Percentiles rank a stretch among this genome's conserved stretches.
Conservation (phyloP, 2,113 vertebrate genomes). For the Leptobrachium leishanense region DNA sequence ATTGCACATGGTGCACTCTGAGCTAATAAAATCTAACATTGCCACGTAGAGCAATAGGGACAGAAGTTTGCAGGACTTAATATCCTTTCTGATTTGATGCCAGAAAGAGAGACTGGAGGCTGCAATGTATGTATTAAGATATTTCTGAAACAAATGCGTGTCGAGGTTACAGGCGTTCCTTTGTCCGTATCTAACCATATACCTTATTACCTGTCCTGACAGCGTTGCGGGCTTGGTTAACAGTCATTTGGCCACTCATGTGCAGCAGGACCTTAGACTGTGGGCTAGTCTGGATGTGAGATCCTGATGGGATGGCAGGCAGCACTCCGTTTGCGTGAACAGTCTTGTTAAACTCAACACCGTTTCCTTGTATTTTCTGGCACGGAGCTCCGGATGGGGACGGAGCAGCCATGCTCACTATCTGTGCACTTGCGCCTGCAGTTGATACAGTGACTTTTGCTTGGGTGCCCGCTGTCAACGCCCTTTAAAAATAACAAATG, state of each 20-base stretch:
- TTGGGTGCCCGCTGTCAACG: conserved; percentile 77
- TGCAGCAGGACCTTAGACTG: conserved; percentile 90
- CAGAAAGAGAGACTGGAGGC: too few relatives aligned
- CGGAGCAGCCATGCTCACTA: conserved; percentile 80
- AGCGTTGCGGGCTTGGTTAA: conserved; percentile 91
- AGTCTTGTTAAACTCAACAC: conserved; percentile 70
- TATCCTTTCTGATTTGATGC: too few relatives aligned
- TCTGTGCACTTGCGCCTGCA: conserved; percentile 76
- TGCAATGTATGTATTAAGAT: too few relatives aligned
- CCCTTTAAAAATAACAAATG: conserved; percentile 64
- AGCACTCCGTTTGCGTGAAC: conserved; percentile 67
- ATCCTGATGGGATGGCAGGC: conserved; percentile 74
- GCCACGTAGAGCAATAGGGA: too few relatives aligned
- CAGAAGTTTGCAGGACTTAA: too few relatives aligned
- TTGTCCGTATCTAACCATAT: too few relatives aligned
- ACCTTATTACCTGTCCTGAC: conserved; percentile 83
- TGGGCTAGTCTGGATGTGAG: conserved; percentile 83
- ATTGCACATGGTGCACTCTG: too few relatives aligned
- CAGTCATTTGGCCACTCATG: conserved; percentile 90
- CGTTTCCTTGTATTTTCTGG: conserved; percentile 76
- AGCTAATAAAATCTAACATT: too few relatives aligned
- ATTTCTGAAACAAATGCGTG: too few relatives aligned
- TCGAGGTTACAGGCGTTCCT: too few relatives aligned
- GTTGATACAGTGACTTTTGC: conserved; percentile 82
- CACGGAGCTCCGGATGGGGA: conserved; percentile 66